Conservation (phyloP, 1,140 invertebrate genomes). For the Melitaea cinxia region DNA sequence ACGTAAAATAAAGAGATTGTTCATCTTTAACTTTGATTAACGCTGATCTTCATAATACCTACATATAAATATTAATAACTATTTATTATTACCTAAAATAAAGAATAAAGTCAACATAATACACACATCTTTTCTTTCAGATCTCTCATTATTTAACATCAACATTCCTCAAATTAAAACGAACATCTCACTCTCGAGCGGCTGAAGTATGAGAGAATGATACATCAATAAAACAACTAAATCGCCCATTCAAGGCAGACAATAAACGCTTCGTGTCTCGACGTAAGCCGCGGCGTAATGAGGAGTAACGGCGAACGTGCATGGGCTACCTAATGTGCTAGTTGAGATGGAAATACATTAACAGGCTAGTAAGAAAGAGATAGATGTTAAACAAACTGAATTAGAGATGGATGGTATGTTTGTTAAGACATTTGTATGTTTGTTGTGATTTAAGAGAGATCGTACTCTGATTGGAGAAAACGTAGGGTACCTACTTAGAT, state of each 20-base stretch:
- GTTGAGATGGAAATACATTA: conserved; percentile 38
- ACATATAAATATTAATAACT: background rate
- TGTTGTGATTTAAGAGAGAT: conserved; percentile 19
- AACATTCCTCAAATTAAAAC: background rate
- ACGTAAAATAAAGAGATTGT: too few species aligned
- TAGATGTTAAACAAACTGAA: conserved; percentile 51
- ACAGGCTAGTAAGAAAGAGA: conserved; percentile 24
- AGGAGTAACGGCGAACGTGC: conserved; percentile 73
- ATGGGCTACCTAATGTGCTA: conserved; percentile 57
- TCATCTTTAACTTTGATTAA: too few species aligned
- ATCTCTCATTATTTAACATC: background rate
- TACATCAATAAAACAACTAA: conserved; percentile 72
- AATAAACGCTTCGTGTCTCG: conserved; percentile 55
- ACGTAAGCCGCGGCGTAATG: conserved; percentile 66
- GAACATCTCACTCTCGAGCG: background rate
- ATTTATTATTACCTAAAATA: too few species aligned
- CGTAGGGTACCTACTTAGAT: too few species aligned
- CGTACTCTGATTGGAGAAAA: background rate
- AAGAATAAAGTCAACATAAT: too few species aligned
- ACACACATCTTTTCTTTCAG: background rate
- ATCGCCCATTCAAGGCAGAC: conserved; percentile 60
- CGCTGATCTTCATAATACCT: too few species aligned
- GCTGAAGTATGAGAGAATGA: conserved; percentile 2
- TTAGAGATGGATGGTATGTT: conserved; percentile 53
- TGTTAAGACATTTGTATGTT: conserved; percentile 24